Evolutionary conservation across 2,113 vertebrate genomes (phyloP), one percentile per base, ranked within the genome.

Genomic region (Axis porcinus): DNA sequence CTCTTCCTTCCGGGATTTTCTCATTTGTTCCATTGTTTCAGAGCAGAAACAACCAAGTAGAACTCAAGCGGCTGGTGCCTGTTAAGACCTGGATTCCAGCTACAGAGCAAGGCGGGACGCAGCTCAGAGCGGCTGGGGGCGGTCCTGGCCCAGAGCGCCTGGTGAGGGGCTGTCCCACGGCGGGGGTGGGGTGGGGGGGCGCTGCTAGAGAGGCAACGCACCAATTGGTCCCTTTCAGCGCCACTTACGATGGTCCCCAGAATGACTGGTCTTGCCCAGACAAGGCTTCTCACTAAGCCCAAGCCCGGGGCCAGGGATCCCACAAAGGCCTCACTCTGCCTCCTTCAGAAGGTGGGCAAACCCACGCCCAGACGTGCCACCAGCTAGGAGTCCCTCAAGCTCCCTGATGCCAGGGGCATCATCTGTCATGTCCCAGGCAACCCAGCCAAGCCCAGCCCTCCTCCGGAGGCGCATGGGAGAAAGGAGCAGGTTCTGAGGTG

Each of bases 291-390:
- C 30, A 2, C 27, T 58, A 33, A 97, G 86, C 28, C 23, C 15
- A 5, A 14, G 52, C 45, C 21, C 6, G 3, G 74, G 40, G 62
- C 4, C 3, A 14, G 6, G 36, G 57, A 2, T 25, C n/a, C 14
- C 45, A 11, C 3, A 1, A 16, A 55, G 40, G 27, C 52, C 40
- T 90, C 52, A 13, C 8, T 58, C 36, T 0, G 45, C 11, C 52
- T 81, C 7, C 40, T 4, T 27, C 0, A 0, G 57, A 28, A 70
- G 62, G 33, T 58, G 7, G 1, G n/a, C n/a, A 82, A 28, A 47
- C 7, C n/a, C 40, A 58, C 0, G 7, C 5, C 40, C 3, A 33
- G 76, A n/a, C 0, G 4, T 1, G n/a, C 45, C 25, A 84, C 81
- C 54, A 62, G 52, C 64, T 57, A 62, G 62, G 78, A 52, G 67